These are phyloP conservation scores for Psilopsiagon aurifrons DNA, from an alignment of 2,113 vertebrate genomes.

Conservation along the genomic window DNA sequence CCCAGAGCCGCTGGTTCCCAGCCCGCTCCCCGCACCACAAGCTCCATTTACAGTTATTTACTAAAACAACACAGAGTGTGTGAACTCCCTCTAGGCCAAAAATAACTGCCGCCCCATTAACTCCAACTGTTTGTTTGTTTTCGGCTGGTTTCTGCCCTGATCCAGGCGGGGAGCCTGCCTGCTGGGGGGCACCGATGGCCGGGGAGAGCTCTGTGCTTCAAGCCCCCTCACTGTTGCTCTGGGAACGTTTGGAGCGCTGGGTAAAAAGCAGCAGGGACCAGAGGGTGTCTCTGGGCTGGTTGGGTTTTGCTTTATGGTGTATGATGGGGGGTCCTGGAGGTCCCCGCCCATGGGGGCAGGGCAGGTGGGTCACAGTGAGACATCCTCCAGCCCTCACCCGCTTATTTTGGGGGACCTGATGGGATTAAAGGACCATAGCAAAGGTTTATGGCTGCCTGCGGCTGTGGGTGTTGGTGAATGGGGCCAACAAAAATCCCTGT, in stretches of 20 bases:
- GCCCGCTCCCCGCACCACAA: background rate
- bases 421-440: background rate
- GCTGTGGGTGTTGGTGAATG: rapidly evolving
- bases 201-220: background rate
- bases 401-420: background rate
- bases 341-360: rapidly evolving
- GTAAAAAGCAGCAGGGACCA: rapidly evolving
- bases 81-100: conserved; percentile 50
- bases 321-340: background rate
- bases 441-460: background rate
- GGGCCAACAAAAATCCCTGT: background rate
- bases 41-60: conserved; percentile 50
- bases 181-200: background rate
- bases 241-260: rapidly evolving
- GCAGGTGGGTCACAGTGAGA: background rate
- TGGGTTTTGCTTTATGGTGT: background rate
- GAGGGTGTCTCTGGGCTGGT: rapidly evolving
- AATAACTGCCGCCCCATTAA: conserved; percentile 54
- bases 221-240: no score
- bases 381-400: rapidly evolving
- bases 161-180: background rate
- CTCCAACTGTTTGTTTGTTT: conserved; percentile 55
- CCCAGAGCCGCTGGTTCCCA: background rate
- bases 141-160: background rate
- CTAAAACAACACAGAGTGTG: conserved; percentile 53